phyloP scores from a whole-genome alignment of 2,113 vertebrate species.

The Nipponia nippon region DNA sequence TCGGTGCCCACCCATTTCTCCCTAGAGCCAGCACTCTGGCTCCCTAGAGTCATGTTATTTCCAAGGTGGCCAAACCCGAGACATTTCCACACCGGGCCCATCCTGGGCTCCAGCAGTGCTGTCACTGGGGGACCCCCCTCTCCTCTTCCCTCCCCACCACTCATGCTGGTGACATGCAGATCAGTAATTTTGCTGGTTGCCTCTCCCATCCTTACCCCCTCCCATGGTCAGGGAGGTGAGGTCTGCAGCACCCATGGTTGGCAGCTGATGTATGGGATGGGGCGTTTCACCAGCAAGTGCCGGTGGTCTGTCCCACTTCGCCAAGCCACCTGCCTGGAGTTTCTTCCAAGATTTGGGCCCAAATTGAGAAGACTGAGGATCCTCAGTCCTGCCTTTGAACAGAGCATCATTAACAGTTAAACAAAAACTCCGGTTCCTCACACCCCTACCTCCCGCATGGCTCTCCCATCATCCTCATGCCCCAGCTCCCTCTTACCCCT shows the following conservation, averaged over 20 bases:
- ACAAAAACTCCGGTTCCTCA: background rate
- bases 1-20: background rate
- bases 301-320: accelerated
- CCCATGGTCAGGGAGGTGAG: accelerated
- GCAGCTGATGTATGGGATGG: background rate
- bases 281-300: background rate
- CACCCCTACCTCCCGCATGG: background rate
- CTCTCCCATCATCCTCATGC: accelerated
- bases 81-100: background rate
- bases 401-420: background rate
- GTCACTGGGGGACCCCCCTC: too few species aligned
- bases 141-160: background rate
- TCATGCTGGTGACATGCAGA: background rate
- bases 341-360: background rate
- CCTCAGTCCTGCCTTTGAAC: background rate
- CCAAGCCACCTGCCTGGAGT: background rate
- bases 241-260: background rate
- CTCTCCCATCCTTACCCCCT: background rate
- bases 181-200: background rate
- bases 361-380: background rate
- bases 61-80: background rate
- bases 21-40: background rate
- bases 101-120: accelerated
- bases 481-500: background rate
- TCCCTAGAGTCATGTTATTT: accelerated